These are phyloP conservation scores for Silurus meridionalis DNA, from an alignment of 2,113 vertebrate species.

Conservation along the genomic window DNA sequence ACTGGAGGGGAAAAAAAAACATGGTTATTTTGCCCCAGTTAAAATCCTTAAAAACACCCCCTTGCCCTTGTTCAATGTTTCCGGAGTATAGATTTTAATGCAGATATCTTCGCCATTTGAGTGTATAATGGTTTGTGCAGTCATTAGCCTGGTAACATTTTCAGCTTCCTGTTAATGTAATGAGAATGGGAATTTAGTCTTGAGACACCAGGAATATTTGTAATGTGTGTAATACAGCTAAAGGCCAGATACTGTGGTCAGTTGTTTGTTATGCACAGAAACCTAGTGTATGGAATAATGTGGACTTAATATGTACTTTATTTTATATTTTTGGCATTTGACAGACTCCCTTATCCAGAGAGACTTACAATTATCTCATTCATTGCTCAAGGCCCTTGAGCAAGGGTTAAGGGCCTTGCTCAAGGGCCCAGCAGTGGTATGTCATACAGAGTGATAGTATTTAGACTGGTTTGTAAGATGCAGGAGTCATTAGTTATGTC, in stretches of 20 bases:
- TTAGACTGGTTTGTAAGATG: too few species aligned
- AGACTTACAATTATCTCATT: too few species aligned
- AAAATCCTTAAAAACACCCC: neutral
- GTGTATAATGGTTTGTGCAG: constrained; percentile 22
- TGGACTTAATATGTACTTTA: neutral
- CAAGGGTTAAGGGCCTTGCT: too few species aligned
- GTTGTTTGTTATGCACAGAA: neutral
- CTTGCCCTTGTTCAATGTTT: neutral
- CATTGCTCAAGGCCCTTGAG: too few species aligned
- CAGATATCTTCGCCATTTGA: neutral
- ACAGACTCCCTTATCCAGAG: too few species aligned
- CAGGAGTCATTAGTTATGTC: neutral
- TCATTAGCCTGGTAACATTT: constrained; percentile 37
- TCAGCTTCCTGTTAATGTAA: neutral
- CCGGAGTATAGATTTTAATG: neutral
- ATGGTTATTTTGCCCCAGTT: neutral
- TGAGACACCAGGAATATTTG: neutral
- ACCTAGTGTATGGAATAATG: neutral
- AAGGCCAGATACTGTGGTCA: neutral
- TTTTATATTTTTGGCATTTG: too few species aligned
- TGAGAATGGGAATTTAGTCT: neutral
- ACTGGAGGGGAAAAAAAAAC: neutral
- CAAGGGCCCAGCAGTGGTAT: too few species aligned
- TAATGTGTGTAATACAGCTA: constrained; percentile 12
- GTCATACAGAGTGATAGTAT: neutral